Conservation (phyloP, 2,888 invertebrate genomes). For the Dryadula phaetusa region DNA sequence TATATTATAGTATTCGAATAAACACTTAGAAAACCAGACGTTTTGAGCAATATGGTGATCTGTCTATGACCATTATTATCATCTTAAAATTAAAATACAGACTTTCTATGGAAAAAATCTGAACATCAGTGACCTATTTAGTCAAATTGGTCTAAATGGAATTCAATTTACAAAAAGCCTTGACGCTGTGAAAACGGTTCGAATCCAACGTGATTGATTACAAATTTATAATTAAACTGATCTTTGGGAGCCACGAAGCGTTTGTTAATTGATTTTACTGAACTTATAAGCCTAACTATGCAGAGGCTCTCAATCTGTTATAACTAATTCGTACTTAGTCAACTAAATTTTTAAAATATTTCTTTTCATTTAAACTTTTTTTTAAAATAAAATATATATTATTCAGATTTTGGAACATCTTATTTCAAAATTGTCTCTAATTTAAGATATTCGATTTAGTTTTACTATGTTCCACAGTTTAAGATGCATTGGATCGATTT, state of each 20-base stretch:
- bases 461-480: conserved; percentile 46
- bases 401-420: neutral
- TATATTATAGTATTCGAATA: too few species aligned
- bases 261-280: conserved; percentile 78
- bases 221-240: conserved; percentile 68
- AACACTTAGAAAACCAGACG: too few species aligned
- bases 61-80: too few species aligned
- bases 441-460: neutral
- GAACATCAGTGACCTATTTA: neutral
- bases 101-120: neutral
- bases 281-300: conserved; percentile 56
- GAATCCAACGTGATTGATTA: conserved; percentile 59
- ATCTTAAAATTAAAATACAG: too few species aligned
- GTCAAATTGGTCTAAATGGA: neutral
- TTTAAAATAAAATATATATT: neutral
- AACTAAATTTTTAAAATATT: neutral
- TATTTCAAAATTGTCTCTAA: neutral
- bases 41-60: too few species aligned
- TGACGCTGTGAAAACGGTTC: conserved; percentile 26
- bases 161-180: conserved; percentile 7
- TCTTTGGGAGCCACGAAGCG: conserved; percentile 61
- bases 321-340: conserved; percentile 9
- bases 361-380: conserved; percentile 1
- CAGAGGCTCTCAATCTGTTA: conserved; percentile 62
- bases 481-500: conserved; percentile 58